phyloP scores from a whole-genome alignment of 2,797 vertebrate species.

The Brachymystax lenok region DNA sequence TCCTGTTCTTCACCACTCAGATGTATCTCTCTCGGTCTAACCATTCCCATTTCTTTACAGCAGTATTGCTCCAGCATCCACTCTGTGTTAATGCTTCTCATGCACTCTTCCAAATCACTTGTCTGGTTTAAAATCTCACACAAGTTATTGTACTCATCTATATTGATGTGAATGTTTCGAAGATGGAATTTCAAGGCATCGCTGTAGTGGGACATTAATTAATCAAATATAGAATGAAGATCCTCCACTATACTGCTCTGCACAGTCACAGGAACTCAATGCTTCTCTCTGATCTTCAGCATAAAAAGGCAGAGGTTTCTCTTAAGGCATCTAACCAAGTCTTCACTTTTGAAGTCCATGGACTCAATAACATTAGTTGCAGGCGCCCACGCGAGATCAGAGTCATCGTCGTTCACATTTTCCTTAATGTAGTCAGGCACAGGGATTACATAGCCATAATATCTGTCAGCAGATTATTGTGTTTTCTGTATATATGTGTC shows the following conservation, averaged over 20 bases:
- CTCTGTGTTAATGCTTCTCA: conserved; percentile 7
- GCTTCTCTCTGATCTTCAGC: conserved; percentile 1
- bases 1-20: neutral
- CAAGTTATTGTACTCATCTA: conserved; percentile 13
- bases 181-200: neutral
- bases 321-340: neutral
- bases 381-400: neutral
- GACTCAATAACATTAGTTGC: neutral
- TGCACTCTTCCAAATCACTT: conserved; percentile 8
- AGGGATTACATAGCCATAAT: neutral
- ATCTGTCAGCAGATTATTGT: neutral
- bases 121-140: conserved; percentile 6
- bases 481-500: neutral
- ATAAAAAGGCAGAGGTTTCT: conserved; percentile 10
- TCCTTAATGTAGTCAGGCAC: neutral
- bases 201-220: neutral
- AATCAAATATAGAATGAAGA: neutral
- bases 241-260: conserved; percentile 4
- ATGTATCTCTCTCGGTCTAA: neutral
- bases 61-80: conserved; percentile 7
- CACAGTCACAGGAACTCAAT: neutral
- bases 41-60: neutral
- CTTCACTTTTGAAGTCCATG: neutral
- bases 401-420: neutral
- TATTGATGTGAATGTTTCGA: neutral